Evolutionary conservation across 2,888 invertebrate species (phyloP).

Genomic region (Lypha dubia): DNA sequence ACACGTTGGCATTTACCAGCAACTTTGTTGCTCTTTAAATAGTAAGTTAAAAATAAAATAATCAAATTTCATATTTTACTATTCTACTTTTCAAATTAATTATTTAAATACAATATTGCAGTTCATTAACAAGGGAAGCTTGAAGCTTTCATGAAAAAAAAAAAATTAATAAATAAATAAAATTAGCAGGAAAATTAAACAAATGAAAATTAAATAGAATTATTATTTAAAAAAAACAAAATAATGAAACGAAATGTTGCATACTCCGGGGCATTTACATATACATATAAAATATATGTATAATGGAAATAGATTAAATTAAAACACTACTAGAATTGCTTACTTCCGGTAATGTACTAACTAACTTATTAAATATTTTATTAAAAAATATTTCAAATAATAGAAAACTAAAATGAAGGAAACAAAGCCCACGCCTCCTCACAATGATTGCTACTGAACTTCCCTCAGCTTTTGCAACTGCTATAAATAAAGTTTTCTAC

Average conservation of each 20-base stretch:
- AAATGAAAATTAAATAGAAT: slow-evolving; percentile 5
- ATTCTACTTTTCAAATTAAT: neutral
- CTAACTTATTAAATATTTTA: neutral
- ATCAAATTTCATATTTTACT: slow-evolving; percentile 19
- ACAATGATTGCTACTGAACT: neutral
- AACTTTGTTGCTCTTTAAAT: slow-evolving; percentile 6
- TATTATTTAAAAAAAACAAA: neutral
- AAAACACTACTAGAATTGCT: neutral
- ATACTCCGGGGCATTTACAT: neutral
- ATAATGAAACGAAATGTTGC: neutral
- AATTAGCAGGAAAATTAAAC: neutral
- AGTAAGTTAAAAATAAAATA: slow-evolving; percentile 19
- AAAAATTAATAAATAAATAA: too few species aligned
- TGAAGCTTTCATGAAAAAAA: neutral
- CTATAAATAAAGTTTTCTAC: neutral
- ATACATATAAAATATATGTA: neutral
- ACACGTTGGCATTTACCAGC: neutral
- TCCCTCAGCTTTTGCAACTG: too few species aligned
- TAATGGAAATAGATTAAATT: neutral
- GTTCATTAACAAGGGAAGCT: neutral
- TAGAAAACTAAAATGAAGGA: too few species aligned
- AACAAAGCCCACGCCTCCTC: too few species aligned
- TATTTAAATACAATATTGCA: slow-evolving; percentile 19
- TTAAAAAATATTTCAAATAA: neutral
- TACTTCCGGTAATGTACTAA: neutral